phyloP scores from a whole-genome alignment of 2,888 invertebrate species.

The Torymus aiolomorphi region DNA sequence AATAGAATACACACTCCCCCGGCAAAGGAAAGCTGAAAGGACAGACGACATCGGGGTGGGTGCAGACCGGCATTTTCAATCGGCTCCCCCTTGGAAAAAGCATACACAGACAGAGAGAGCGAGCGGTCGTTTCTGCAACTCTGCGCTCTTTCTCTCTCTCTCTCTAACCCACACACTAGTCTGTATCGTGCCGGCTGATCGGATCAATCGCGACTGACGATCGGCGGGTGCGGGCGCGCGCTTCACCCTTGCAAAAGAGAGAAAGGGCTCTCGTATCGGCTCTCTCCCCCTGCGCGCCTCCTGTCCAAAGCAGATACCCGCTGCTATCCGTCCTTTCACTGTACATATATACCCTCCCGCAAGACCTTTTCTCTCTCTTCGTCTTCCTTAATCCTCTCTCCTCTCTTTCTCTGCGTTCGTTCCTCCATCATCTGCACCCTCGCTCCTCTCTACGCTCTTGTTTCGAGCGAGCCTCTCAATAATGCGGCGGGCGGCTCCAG shows the following conservation, averaged over 20 bases:
- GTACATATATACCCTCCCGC: neutral
- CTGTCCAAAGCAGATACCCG: slow-evolving; percentile 41
- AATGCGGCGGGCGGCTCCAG: slow-evolving; percentile 1
- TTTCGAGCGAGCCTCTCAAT: slow-evolving; percentile 35
- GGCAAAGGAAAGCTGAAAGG: too few species aligned
- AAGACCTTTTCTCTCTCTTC: slow-evolving; percentile 6
- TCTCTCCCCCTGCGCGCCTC: slow-evolving; percentile 43
- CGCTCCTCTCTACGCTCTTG: neutral
- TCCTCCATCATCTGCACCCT: slow-evolving; percentile 11
- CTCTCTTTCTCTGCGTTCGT: slow-evolving; percentile 32
- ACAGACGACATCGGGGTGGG: too few species aligned
- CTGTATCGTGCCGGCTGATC: slow-evolving; percentile 7
- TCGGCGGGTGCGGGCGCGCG: slow-evolving; percentile 4
- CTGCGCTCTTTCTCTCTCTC: too few species aligned
- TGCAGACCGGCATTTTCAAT: too few species aligned
- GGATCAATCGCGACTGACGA: slow-evolving; percentile 45
- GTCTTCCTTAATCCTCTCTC: slow-evolving; percentile 31
- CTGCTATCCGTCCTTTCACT: slow-evolving; percentile 15
- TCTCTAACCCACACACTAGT: neutral
- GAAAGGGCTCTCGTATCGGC: neutral
- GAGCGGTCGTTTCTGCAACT: too few species aligned
- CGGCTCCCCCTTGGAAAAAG: too few species aligned
- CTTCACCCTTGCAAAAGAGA: slow-evolving; percentile 20
- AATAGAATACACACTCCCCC: too few species aligned
- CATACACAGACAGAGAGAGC: too few species aligned